Conservation (phyloP, 2,113 vertebrate genomes). For the Oophaga pumilio region DNA sequence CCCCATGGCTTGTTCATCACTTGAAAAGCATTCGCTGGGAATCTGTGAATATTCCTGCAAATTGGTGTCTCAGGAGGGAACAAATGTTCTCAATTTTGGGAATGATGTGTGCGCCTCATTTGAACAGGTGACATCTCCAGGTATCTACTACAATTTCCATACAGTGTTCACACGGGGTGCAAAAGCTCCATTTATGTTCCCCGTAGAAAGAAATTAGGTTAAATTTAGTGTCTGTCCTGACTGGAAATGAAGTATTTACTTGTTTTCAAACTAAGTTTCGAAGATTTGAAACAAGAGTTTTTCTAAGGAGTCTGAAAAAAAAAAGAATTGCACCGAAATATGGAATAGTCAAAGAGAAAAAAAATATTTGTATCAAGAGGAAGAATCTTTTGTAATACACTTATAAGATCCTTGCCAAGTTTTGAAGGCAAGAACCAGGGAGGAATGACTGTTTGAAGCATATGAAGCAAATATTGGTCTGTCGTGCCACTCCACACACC, state of each 20-base stretch:
- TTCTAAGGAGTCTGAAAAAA: too few species aligned
- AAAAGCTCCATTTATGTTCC: neutral
- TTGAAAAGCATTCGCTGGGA: neutral
- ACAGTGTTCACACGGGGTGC: neutral
- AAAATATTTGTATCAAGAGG: too few species aligned
- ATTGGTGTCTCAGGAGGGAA: conserved; percentile 23
- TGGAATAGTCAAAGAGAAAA: too few species aligned
- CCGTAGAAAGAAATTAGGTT: neutral
- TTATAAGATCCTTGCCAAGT: too few species aligned
- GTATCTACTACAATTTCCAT: neutral
- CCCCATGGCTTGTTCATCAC: conserved; percentile 15
- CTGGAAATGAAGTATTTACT: neutral
- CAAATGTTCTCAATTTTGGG: neutral
- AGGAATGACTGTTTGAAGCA: too few species aligned
- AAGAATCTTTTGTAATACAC: too few species aligned
- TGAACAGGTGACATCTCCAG: conserved; percentile 14
- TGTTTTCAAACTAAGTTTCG: neutral
- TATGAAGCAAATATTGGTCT: too few species aligned
- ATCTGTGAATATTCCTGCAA: conserved; percentile 14
- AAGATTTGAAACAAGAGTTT: too few species aligned
- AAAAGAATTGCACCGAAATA: too few species aligned
- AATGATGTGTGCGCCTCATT: neutral
- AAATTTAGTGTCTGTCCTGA: neutral
- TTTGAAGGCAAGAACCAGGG: too few species aligned
- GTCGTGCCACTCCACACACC: too few species aligned